phyloP scores from a whole-genome alignment of 2,797 vertebrate genomes.

The Melopsittacus undulatus region DNA sequence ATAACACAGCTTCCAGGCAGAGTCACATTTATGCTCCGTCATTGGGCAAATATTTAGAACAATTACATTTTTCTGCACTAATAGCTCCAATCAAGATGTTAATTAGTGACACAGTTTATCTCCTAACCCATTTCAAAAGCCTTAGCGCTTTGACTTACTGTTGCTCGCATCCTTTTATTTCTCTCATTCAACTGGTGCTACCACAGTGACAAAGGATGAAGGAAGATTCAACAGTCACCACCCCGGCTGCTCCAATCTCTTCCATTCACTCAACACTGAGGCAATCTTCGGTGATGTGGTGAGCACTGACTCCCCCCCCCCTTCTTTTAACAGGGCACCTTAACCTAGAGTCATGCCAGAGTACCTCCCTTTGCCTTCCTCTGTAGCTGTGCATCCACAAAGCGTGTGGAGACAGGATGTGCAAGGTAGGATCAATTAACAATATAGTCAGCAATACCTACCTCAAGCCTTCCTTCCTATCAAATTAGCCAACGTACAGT shows the following conservation, averaged over 20 bases:
- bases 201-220: slow-evolving; percentile 73
- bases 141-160: slow-evolving; percentile 85
- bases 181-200: slow-evolving; percentile 85
- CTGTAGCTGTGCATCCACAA: slow-evolving; percentile 33
- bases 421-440: slow-evolving; percentile 73
- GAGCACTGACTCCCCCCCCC: slow-evolving; percentile 26
- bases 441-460: slow-evolving; percentile 74
- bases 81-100: slow-evolving; percentile 33
- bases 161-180: slow-evolving; percentile 88
- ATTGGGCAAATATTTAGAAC: neutral
- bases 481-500: slow-evolving; percentile 75
- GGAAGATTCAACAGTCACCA: slow-evolving; percentile 69
- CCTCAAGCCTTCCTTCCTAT: slow-evolving; percentile 75
- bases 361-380: slow-evolving; percentile 34
- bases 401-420: slow-evolving; percentile 45
- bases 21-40: slow-evolving; percentile 25
- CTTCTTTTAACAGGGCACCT: slow-evolving; percentile 45
- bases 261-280: slow-evolving; percentile 70
- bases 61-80: slow-evolving; percentile 39
- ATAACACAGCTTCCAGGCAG: slow-evolving; percentile 37
- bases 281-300: slow-evolving; percentile 61
- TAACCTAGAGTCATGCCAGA: slow-evolving; percentile 33
- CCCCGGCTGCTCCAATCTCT: slow-evolving; percentile 63
- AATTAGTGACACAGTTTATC: slow-evolving; percentile 56
- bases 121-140: slow-evolving; percentile 59